phyloP scores from a whole-genome alignment of 2,113 vertebrate species.

The Takifugu bimaculatus region DNA sequence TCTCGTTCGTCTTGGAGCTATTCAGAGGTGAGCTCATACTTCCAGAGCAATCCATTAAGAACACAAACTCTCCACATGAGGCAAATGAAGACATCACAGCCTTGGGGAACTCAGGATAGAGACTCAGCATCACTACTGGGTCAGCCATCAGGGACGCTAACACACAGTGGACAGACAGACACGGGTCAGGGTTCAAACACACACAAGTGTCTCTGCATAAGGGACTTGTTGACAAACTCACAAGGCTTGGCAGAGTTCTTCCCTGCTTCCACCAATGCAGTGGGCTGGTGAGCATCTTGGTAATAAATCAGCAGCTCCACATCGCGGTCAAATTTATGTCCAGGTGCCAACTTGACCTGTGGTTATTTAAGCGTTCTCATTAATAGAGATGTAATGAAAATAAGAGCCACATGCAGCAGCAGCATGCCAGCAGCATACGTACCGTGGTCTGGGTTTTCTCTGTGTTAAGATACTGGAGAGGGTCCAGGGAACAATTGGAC shows the following conservation, averaged over 20 bases:
- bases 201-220: background rate
- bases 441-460: constrained; percentile 76
- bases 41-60: constrained; percentile 79
- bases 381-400: background rate
- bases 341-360: too few relatives aligned
- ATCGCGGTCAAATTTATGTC: too few relatives aligned
- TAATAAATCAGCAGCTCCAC: too few relatives aligned
- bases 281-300: too few relatives aligned
- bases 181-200: background rate
- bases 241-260: constrained; percentile 58
- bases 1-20: background rate
- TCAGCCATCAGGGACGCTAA: constrained; percentile 79
- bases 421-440: constrained; percentile 40
- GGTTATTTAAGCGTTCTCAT: background rate
- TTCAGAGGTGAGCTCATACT: constrained; percentile 64
- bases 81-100: constrained; percentile 31
- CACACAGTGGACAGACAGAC: background rate
- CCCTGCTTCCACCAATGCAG: too few relatives aligned
- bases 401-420: constrained; percentile 1
- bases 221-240: constrained; percentile 30
- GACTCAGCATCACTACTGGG: constrained; percentile 77
- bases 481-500: constrained; percentile 72
- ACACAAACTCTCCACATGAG: constrained; percentile 75
- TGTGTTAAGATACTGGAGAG: constrained; percentile 63
- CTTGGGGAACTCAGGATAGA: constrained; percentile 78